These are phyloP conservation scores for Sycobia sp. DNA, from an alignment of 1,140 invertebrate genomes.

Conservation along the genomic window DNA sequence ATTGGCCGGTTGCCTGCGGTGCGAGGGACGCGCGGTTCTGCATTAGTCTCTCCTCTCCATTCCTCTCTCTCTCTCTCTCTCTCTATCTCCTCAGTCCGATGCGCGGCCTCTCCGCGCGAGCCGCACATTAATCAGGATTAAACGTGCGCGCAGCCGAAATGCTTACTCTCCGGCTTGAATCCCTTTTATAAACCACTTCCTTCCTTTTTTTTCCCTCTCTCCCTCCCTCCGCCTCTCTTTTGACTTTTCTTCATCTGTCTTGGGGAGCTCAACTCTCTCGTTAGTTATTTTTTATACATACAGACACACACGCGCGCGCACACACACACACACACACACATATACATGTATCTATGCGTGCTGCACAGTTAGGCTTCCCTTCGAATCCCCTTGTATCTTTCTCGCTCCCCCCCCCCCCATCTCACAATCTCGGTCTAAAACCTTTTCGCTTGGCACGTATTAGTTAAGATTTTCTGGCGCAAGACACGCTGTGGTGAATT, in stretches of 20 bases:
- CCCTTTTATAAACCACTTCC: too few relatives aligned
- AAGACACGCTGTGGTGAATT: too few relatives aligned
- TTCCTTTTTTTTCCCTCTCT: constrained; percentile 22
- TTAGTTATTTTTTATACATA: constrained; percentile 25
- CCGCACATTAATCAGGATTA: constrained; percentile 63
- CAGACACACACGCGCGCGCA: too few relatives aligned
- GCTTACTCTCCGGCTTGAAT: neutral
- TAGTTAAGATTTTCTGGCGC: too few relatives aligned
- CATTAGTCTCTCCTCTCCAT: too few relatives aligned
- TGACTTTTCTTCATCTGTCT: constrained; percentile 26
- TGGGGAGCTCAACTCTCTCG: constrained; percentile 12
- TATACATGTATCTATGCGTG: too few relatives aligned
- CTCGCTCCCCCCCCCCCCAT: constrained; percentile 39
- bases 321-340: too few relatives aligned
- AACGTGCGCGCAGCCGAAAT: constrained; percentile 37
- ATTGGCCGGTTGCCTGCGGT: constrained; percentile 32
- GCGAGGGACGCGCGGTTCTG: neutral
- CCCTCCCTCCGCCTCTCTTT: constrained; percentile 30
- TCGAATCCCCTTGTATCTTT: constrained; percentile 11
- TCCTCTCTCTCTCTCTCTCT: too few relatives aligned
- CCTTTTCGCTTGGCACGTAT: too few relatives aligned
- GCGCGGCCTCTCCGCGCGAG: constrained; percentile 26
- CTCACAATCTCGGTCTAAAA: too few relatives aligned
- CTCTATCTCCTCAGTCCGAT: too few relatives aligned
- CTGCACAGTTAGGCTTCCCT: constrained; percentile 12